Conservation (phyloP, 2,888 invertebrate genomes). For the Phragmatobia fuliginosa region DNA sequence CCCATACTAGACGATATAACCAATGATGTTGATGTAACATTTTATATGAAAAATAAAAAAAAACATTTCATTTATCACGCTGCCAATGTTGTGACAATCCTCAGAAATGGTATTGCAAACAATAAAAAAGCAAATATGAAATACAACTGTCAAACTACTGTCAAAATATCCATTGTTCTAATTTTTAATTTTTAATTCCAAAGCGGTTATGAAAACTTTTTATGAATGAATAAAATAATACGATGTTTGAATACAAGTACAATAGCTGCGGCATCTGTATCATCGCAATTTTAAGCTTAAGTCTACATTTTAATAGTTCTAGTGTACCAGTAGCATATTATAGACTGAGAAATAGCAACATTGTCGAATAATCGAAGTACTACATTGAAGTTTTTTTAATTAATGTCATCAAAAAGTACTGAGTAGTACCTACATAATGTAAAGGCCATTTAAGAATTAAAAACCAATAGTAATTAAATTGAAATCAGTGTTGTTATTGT, state of each 20-base stretch:
- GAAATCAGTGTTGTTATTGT: not conserved
- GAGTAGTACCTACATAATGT: too few relatives aligned
- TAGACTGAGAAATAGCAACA: not conserved
- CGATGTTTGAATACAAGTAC: not conserved
- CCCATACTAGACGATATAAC: slow-evolving; percentile 69
- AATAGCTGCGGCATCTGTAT: not conserved
- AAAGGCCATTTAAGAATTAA: not conserved
- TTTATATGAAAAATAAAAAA: slow-evolving; percentile 74
- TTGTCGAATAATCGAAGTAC: not conserved
- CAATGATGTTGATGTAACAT: slow-evolving; percentile 63
- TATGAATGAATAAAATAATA: not conserved
- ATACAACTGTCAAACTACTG: not conserved
- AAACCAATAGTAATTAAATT: not conserved
- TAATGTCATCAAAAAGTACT: too few relatives aligned
- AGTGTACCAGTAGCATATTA: too few relatives aligned
- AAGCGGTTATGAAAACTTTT: not conserved
- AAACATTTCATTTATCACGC: slow-evolving; percentile 22
- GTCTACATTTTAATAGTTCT: not conserved
- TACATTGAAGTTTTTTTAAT: not conserved
- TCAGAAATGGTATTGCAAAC: slow-evolving; percentile 1
- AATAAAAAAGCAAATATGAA: not conserved
- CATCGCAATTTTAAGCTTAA: not conserved
- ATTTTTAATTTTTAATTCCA: not conserved
- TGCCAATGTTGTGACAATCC: slow-evolving; percentile 8
- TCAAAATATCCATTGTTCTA: not conserved